Conservation (phyloP, 2,888 invertebrate species). For the Caenorhabditis sp. region DNA sequence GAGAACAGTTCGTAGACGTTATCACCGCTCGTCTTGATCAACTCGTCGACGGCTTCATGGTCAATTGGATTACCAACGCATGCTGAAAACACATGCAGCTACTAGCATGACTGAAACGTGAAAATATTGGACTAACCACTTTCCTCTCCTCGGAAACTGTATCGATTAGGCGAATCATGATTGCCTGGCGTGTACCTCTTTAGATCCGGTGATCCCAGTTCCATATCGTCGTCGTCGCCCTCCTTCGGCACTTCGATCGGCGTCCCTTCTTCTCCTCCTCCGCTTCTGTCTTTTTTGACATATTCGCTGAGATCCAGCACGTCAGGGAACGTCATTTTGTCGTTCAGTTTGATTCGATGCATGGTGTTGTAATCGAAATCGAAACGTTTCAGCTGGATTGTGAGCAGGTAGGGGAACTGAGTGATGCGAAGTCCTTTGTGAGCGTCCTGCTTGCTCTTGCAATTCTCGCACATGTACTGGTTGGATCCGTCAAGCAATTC, state of each 20-base stretch:
- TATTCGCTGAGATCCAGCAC: constrained; percentile 87
- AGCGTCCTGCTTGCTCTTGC: constrained; percentile 89
- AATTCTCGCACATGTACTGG: constrained; percentile 90
- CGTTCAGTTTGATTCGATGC: constrained; percentile 90
- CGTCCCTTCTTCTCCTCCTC: constrained; percentile 73
- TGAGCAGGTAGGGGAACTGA: constrained; percentile 89
- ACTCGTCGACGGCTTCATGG: constrained; percentile 55
- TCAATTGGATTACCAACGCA: constrained; percentile 55
- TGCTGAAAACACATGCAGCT: constrained; percentile 23
- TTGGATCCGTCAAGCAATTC: constrained; percentile 89
- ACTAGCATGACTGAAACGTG: too few relatives aligned
- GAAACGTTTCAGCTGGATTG: constrained; percentile 90
- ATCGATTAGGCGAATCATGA: constrained; percentile 7
- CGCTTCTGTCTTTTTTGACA: constrained; percentile 80
- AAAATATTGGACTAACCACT: background rate
- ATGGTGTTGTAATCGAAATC: constrained; percentile 90
- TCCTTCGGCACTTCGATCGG: background rate
- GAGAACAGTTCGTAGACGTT: constrained; percentile 90
- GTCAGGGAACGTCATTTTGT: constrained; percentile 89
- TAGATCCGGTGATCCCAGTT: constrained; percentile 40
- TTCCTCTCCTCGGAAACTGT: constrained; percentile 6
- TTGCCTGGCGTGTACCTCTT: constrained; percentile 26
- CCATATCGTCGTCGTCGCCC: constrained; percentile 44
- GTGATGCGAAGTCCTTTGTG: constrained; percentile 91
- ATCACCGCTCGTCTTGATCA: constrained; percentile 82